Conservation (phyloP, 2,888 invertebrate species). For the Exocentrus adspersus region DNA sequence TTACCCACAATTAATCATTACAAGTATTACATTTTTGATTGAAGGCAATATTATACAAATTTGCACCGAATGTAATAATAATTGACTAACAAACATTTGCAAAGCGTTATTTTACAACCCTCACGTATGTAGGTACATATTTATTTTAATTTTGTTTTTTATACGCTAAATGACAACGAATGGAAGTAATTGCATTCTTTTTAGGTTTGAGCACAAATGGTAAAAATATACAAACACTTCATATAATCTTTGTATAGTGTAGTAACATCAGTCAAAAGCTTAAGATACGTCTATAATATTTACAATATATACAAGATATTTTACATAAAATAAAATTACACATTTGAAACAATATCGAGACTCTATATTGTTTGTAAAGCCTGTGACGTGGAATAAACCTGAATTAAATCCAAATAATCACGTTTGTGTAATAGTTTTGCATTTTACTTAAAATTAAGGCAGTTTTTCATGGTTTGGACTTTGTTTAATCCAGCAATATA, state of each 20-base stretch:
- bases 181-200: neutral
- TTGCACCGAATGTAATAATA: constrained; percentile 15
- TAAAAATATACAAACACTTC: constrained; percentile 12
- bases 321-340: constrained; percentile 8
- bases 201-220: constrained; percentile 10
- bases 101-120: constrained; percentile 10
- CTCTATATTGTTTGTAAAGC: neutral
- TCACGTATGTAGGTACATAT: neutral
- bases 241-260: constrained; percentile 8
- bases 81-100: constrained; percentile 26
- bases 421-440: too few species aligned
- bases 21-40: neutral
- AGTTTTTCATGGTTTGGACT: too few species aligned
- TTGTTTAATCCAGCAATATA: too few species aligned
- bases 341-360: neutral
- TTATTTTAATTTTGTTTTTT: neutral
- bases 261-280: constrained; percentile 38
- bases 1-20: constrained; percentile 8
- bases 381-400: neutral
- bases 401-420: too few species aligned
- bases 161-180: neutral
- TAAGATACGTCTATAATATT: constrained; percentile 20
- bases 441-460: too few species aligned
- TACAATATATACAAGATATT: constrained; percentile 25
- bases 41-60: constrained; percentile 5